A percentile compares a stretch with the other conserved stretches of the same genome.
Evolutionary conservation across 2,797 vertebrate species (phyloP).

Genomic region (Gadopsis marmoratus): DNA sequence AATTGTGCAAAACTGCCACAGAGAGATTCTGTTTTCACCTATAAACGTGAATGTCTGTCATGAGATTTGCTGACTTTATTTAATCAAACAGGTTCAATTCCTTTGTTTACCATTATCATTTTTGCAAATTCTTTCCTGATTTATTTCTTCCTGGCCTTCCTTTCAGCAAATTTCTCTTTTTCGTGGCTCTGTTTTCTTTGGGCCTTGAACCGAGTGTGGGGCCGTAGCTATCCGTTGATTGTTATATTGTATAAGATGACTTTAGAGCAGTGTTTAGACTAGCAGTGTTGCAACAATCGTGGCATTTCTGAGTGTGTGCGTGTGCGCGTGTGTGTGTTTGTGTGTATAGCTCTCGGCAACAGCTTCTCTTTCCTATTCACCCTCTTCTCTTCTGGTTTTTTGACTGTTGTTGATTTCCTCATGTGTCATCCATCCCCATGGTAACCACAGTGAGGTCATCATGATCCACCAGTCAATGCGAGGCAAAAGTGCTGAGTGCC

Average conservation of each 20-base stretch:
- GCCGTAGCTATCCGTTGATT: conserved; percentile 14
- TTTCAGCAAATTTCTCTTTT: background rate
- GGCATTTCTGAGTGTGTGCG: conserved; percentile 28
- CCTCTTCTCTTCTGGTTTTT: conserved; percentile 77
- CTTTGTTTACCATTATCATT: background rate
- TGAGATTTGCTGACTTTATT: conserved; percentile 6
- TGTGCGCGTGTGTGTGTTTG: conserved; percentile 31
- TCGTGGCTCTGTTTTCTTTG: conserved; percentile 11
- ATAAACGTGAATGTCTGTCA: background rate
- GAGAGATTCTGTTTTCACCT: background rate
- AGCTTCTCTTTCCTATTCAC: conserved; percentile 75
- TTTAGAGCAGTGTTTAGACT: conserved; percentile 14
- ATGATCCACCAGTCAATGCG: conserved; percentile 98
- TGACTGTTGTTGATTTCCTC: conserved; percentile 87
- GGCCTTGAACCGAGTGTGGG: conserved; percentile 15
- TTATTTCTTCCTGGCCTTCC: conserved; percentile 2
- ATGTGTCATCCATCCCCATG: conserved; percentile 93
- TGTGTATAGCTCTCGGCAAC: conserved; percentile 28
- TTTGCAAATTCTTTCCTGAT: background rate
- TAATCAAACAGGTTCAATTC: background rate
- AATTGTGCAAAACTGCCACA: conserved; percentile 21
- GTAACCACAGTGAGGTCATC: conserved; percentile 98
- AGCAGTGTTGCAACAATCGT: conserved; percentile 11
- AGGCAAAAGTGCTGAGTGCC: conserved; percentile 99
- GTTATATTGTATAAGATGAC: conserved; percentile 16